These are phyloP conservation scores for Emys orbicularis DNA, from an alignment of 2,797 vertebrate species.

Conservation along the genomic window DNA sequence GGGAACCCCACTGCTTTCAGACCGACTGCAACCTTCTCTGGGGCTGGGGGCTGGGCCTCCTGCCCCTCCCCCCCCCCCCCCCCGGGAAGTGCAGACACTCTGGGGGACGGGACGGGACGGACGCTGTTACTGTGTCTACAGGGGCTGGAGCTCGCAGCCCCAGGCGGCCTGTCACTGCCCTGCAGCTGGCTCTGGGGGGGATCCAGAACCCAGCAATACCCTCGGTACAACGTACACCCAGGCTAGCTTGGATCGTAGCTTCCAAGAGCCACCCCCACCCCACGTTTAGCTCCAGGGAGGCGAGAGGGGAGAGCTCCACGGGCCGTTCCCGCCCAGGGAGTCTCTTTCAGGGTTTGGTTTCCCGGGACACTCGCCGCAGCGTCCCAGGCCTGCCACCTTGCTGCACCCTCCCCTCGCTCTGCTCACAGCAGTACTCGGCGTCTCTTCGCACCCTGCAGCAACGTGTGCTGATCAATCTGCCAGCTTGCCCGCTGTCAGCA, in stretches of 20 bases:
- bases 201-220: background rate
- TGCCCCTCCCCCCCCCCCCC: too few relatives aligned
- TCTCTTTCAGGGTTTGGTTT: background rate
- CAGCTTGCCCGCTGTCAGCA: background rate
- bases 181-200: background rate
- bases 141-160: background rate
- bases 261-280: background rate
- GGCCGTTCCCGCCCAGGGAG: background rate
- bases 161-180: background rate
- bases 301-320: background rate
- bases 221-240: background rate
- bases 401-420: background rate
- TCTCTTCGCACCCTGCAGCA: too few relatives aligned
- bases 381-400: background rate
- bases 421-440: too few relatives aligned
- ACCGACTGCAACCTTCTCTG: background rate
- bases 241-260: background rate
- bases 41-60: too few relatives aligned
- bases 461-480: background rate
- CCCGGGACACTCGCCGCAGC: background rate
- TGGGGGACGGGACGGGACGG: too few relatives aligned
- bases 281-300: background rate
- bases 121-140: background rate
- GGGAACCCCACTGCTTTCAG: background rate
- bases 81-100: too few relatives aligned